Evolutionary conservation across 2,888 invertebrate species (phyloP).

Genomic region (Rhagonycha lutea): DNA sequence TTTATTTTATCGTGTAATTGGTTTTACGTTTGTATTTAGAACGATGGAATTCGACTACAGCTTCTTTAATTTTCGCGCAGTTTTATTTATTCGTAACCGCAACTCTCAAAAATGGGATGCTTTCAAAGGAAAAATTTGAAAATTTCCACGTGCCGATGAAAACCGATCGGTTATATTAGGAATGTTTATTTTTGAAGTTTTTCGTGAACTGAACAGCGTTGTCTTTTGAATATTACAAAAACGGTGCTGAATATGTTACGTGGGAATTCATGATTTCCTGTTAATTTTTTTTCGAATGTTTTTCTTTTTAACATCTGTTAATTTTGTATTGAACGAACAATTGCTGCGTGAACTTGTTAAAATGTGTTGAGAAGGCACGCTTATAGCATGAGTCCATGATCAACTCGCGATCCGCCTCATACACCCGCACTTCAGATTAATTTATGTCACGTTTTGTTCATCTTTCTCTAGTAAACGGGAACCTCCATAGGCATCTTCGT

Average conservation of each 20-base stretch:
- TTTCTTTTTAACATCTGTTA: not conserved
- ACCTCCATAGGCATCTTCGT: conserved; percentile 11
- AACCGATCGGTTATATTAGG: not conserved
- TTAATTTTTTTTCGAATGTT: not conserved
- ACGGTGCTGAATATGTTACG: not conserved
- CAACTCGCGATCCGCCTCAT: conserved; percentile 25
- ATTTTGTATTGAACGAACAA: not conserved
- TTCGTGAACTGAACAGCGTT: not conserved
- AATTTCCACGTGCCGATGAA: not conserved
- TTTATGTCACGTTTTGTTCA: conserved; percentile 5
- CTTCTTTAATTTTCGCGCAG: not conserved
- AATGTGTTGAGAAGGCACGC: conserved; percentile 29
- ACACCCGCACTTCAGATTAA: conserved; percentile 26
- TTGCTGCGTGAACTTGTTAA: not conserved
- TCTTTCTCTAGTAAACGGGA: conserved; percentile 9
- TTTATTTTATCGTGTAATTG: conserved; percentile 13
- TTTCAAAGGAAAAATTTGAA: not conserved
- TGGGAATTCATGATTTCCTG: not conserved
- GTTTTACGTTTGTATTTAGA: conserved; percentile 9
- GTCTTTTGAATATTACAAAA: not conserved
- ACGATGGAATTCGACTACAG: not conserved
- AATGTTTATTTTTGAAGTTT: not conserved
- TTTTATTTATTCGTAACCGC: too few relatives aligned
- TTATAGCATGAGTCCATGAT: conserved; percentile 31
- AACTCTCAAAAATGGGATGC: not conserved